Evolutionary conservation across 1,140 invertebrate species (phyloP).

Genomic region (Parapsyche elsis): DNA sequence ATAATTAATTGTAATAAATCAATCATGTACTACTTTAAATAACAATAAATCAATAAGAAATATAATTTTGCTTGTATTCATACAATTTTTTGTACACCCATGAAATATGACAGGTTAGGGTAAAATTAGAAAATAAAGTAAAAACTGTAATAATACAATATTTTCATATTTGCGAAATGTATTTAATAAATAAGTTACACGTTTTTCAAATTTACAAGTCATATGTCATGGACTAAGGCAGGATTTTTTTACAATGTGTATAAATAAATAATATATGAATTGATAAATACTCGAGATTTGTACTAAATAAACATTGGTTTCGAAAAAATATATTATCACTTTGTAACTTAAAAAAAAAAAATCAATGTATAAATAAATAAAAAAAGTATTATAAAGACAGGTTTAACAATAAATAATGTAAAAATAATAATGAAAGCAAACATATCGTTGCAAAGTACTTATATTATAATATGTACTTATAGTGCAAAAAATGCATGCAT

Average conservation of each 20-base stretch:
- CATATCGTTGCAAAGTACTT: no score
- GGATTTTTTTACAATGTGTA: not conserved
- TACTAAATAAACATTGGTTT: no score
- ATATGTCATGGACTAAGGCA: conserved; percentile 27
- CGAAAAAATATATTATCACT: not conserved
- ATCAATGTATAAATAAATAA: not conserved
- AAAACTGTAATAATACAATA: not conserved
- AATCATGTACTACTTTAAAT: no score
- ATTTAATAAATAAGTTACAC: not conserved
- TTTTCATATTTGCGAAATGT: not conserved
- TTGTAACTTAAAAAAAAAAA: not conserved
- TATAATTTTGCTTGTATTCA: no score
- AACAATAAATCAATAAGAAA: no score
- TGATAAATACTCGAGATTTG: not conserved
- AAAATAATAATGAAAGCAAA: no score
- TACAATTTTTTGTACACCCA: no score
- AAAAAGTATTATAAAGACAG: not conserved
- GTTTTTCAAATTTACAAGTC: not conserved
- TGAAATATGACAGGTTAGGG: no score
- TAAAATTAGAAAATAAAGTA: not conserved
- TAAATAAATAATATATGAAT: not conserved
- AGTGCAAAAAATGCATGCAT: no score
- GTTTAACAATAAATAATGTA: not conserved
- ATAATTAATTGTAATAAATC: no score
- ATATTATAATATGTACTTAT: no score